phyloP scores from a whole-genome alignment of 2,888 invertebrate genomes.

The Parnassius orleans region DNA sequence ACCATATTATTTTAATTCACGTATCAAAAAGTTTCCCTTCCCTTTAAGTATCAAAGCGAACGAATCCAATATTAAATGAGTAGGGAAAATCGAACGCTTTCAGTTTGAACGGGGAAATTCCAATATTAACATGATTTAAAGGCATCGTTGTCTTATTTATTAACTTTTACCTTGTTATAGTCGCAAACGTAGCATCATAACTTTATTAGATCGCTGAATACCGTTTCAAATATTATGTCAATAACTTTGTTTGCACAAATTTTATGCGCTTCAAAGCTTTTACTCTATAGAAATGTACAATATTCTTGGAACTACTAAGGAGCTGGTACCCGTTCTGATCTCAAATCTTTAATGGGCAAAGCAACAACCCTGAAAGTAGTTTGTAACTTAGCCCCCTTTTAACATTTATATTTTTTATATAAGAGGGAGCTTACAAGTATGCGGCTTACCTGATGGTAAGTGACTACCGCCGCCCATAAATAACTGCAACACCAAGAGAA shows the following conservation, averaged over 20 bases:
- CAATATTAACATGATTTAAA: slow-evolving; percentile 21
- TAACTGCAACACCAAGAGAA: too few species aligned
- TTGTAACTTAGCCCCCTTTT: too few species aligned
- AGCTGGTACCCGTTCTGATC: too few species aligned
- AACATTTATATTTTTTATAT: too few species aligned
- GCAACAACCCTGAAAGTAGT: too few species aligned
- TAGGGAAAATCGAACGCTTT: slow-evolving; percentile 6
- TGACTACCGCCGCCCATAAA: too few species aligned
- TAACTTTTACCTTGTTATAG: slow-evolving; percentile 11
- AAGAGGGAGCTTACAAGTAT: too few species aligned
- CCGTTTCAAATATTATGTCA: not conserved
- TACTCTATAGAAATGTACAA: not conserved
- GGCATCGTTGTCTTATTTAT: slow-evolving; percentile 11
- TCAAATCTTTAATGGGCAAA: too few species aligned
- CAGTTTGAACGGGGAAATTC: slow-evolving; percentile 1
- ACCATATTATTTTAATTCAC: slow-evolving; percentile 6
- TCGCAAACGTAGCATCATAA: slow-evolving; percentile 4
- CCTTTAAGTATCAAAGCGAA: slow-evolving; percentile 2
- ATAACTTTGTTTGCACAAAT: too few species aligned
- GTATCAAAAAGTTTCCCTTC: slow-evolving; percentile 5
- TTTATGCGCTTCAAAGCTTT: too few species aligned
- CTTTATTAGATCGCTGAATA: not conserved
- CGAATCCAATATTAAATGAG: slow-evolving; percentile 21
- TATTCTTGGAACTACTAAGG: too few species aligned
- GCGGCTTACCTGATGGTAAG: too few species aligned